Base-by-base conservation (phyloP, 2,888 invertebrate species). In the Synergus umbraculus region DNA sequence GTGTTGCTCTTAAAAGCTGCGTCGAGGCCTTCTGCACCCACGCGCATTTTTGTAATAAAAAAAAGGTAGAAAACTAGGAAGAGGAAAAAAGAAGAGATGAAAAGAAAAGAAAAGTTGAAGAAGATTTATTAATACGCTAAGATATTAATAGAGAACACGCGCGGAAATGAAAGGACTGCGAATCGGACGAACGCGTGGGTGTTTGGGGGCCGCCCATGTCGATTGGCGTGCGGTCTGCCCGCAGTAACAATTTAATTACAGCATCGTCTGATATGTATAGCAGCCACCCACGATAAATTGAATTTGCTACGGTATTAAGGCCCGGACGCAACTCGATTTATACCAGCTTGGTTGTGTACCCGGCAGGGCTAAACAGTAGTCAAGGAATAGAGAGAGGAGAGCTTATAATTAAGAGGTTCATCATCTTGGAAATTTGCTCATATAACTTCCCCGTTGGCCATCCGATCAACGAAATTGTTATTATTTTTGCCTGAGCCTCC, bases 221-320 rank as follows among this genome's bases (percentile, higher is more conserved):
- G 91, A 91, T 91, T 90, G 90, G 90, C 90, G 90, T 90, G 90
- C 90, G 89, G 89, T 87, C 89, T 83, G 92, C 92, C 92, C 87
- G 88, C 86, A 92, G 92, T 92, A 91, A 92, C 92, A 91, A 92
- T 92, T 92, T 92, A 92, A 92, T 92, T 92, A 92, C 90, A 91
- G 88, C 88, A 86, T 87, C 86, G 86, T 84, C 85, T 85, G 88
- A 90, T 91, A 91, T 89, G 89, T 90, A 90, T 90, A 91, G 88
- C 91, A 91, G 89, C 92, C 92, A 92, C 92, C 92, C 92, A 91
- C 91, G 89, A 90, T 91, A 92, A 91, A 92, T 92, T 92, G 90
- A 91, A 92, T 92, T 90, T 88, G 91, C 91, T 88, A 91, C 91
- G 92, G 91, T 90, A 91, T 91, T 91, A 91, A 92, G 88, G 87